These are phyloP conservation scores for Clarias macrocephalus DNA, from an alignment of 2,113 vertebrate species.

Conservation along the genomic window DNA sequence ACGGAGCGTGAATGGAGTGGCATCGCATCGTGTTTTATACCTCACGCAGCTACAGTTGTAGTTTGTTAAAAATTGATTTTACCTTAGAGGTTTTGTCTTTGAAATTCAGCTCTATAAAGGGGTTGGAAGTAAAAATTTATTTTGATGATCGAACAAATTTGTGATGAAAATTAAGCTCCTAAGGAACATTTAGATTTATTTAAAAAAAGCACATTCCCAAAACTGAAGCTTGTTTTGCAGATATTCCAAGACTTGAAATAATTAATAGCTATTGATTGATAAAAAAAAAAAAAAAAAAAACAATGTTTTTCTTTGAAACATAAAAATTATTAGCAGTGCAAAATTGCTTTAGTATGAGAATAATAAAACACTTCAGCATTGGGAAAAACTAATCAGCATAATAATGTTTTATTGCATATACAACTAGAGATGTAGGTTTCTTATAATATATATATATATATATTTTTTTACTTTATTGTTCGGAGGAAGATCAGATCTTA, in stretches of 20 bases:
- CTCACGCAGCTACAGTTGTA: background rate
- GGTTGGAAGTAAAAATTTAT: background rate
- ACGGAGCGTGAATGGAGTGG: background rate
- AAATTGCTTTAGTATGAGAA: too few relatives aligned
- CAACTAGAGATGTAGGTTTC: too few relatives aligned
- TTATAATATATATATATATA: too few relatives aligned
- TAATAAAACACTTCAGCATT: too few relatives aligned
- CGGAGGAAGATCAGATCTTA: background rate
- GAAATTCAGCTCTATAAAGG: background rate
- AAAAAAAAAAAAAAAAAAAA: too few relatives aligned
- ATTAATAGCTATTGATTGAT: background rate
- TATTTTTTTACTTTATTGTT: too few relatives aligned
- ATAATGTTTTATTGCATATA: too few relatives aligned
- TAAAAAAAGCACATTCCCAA: background rate
- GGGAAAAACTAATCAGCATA: too few relatives aligned
- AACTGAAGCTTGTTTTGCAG: background rate
- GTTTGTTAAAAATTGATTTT: background rate
- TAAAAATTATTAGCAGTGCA: too few relatives aligned
- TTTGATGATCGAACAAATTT: background rate
- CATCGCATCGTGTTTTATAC: background rate
- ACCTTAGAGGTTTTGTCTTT: background rate
- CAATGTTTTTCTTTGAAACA: background rate
- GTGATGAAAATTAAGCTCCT: background rate
- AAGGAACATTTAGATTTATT: background rate
- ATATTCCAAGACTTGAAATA: background rate